Evolutionary conservation across 2,888 invertebrate genomes (phyloP).

Genomic region (Lapara coniferarum): DNA sequence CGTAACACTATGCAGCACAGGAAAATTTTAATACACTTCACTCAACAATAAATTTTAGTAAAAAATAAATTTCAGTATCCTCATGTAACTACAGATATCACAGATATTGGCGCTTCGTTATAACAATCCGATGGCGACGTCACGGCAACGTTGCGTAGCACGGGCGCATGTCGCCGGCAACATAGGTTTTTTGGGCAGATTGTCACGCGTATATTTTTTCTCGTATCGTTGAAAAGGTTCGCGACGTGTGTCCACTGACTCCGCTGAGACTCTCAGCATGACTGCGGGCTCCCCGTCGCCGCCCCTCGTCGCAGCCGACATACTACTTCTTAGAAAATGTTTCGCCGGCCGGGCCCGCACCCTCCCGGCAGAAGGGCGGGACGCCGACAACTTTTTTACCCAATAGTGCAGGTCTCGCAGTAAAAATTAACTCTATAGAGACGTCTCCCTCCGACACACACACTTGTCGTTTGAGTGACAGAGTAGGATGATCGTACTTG

Average conservation of each 20-base stretch:
- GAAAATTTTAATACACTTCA: slow-evolving; percentile 69
- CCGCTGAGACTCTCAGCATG: slow-evolving; percentile 82
- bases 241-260: slow-evolving; percentile 79
- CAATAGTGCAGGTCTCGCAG: slow-evolving; percentile 60
- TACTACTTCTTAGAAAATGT: slow-evolving; percentile 78
- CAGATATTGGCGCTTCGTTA: slow-evolving; percentile 73
- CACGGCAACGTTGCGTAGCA: slow-evolving; percentile 50
- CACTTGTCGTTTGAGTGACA: slow-evolving; percentile 37
- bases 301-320: slow-evolving; percentile 78
- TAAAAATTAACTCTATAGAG: slow-evolving; percentile 39
- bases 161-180: slow-evolving; percentile 49
- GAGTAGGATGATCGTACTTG: slow-evolving; percentile 44
- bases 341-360: slow-evolving; percentile 62
- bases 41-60: slow-evolving; percentile 57
- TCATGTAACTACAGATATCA: slow-evolving; percentile 71
- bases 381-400: slow-evolving; percentile 70
- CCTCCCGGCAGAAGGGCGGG: slow-evolving; percentile 69
- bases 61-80: slow-evolving; percentile 70
- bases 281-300: slow-evolving; percentile 82
- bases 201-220: slow-evolving; percentile 74
- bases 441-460: slow-evolving; percentile 55
- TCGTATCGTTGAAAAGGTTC: slow-evolving; percentile 70
- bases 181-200: slow-evolving; percentile 67
- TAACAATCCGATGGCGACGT: slow-evolving; percentile 58
- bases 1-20: slow-evolving; percentile 46